These are phyloP conservation scores for Diglossa cyanea DNA, from an alignment of 2,797 vertebrate genomes.

Conservation along the genomic window DNA sequence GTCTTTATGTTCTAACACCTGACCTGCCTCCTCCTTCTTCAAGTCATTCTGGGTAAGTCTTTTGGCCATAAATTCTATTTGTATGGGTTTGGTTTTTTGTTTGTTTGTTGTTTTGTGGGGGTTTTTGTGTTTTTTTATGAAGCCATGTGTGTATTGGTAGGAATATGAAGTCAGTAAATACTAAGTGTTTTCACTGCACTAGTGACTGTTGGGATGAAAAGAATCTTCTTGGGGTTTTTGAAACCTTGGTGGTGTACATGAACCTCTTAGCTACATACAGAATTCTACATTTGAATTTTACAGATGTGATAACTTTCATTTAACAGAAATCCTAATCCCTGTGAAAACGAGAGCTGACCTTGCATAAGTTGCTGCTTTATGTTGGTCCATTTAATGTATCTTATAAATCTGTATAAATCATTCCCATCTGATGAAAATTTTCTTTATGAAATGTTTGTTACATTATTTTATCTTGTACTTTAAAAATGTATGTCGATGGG, in stretches of 20 bases:
- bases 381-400: background rate
- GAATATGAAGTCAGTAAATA: background rate
- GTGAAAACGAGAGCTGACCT: background rate
- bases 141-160: background rate
- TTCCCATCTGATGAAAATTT: background rate
- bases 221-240: background rate
- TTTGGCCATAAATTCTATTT: background rate
- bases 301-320: background rate
- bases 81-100: background rate
- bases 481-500: background rate
- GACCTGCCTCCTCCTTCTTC: slow-evolving; percentile 91
- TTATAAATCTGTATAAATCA: background rate
- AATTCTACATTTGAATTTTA: background rate
- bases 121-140: background rate
- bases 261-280: background rate
- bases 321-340: background rate
- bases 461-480: background rate
- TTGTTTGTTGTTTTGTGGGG: background rate
- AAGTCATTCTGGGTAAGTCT: slow-evolving; percentile 91
- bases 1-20: slow-evolving; percentile 96
- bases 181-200: background rate
- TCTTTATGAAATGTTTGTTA: background rate
- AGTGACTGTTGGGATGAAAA: background rate
- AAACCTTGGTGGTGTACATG: background rate
- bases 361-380: background rate